Evolutionary conservation across 2,888 invertebrate species (phyloP), one percentile per base, ranked within the genome.

Genomic region (Agriopis marginaria): DNA sequence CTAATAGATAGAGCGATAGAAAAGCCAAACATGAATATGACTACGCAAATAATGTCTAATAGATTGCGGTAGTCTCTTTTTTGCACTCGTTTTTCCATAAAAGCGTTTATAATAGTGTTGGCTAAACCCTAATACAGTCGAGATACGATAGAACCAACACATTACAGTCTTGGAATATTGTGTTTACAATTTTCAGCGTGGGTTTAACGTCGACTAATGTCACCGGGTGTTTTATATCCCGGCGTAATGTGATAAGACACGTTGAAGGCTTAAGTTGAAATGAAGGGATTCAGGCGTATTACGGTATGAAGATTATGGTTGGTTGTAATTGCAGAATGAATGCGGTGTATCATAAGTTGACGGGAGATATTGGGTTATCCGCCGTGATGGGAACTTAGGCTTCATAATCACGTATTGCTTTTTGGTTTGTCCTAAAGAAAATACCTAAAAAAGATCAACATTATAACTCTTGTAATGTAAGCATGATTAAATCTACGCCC

Each of bases 221-320:
- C 72, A 63, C 40, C 62, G 67, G 68, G 58, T 72, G 32, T 74
- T 75, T 74, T 74, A 76, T 76, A 71, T 68, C 73, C 74, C 67
- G 58, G n/a, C 64, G 64, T 69, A 64, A 75, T 60, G 66, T 64
- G 71, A 73, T 70, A 73, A 73, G 77, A 77, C 75, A 74, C 74
- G 74, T 66, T 70, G 68, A 71, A 71, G 71, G 77, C 71, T 75
- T 71, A 69, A 12, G 61, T 58, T 60, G 56, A 70, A 77, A 74
- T 71, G 74, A 74, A 71, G 63, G 75, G 74, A 75, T 76, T 71
- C 45, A 23, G 58, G 58, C 56, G 58, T 58, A 68, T 58, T 63
- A 68, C 17, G 44, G 40, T 23, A 47, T 51, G 40, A 58, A 63
- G 58, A 67, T 67, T 62, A 67, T 56, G 62, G 67, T 51, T 62